A percentile compares a stretch with the other conserved stretches of the same genome.
phyloP scores from a whole-genome alignment of 2,113 vertebrate species.

The Cynoglossus semilaevis region DNA sequence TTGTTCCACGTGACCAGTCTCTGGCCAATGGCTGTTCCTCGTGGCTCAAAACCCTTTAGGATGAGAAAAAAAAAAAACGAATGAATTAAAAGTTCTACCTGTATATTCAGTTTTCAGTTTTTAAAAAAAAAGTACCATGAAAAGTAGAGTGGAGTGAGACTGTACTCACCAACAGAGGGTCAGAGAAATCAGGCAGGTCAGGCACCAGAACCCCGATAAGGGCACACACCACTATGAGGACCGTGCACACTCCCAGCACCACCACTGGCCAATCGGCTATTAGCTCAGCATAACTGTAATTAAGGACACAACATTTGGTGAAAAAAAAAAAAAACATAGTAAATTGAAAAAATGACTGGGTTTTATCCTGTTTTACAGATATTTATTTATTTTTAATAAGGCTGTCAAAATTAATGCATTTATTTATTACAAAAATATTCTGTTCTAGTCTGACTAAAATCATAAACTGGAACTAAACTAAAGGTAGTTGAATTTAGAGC shows the following conservation, averaged over 20 bases:
- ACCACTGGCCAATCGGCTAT: constrained; percentile 98
- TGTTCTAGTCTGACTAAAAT: too few relatives aligned
- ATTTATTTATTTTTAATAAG: too few relatives aligned
- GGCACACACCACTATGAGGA: constrained; percentile 92
- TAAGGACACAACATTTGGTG: not conserved
- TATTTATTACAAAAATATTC: too few relatives aligned
- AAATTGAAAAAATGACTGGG: not conserved
- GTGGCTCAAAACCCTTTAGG: constrained; percentile 91
- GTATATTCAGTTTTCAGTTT: too few relatives aligned
- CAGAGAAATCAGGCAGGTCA: constrained; percentile 95
- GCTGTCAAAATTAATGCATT: too few relatives aligned
- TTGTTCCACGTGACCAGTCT: constrained; percentile 98
- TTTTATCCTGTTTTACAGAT: too few relatives aligned
- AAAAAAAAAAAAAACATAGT: not conserved
- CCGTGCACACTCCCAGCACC: constrained; percentile 92
- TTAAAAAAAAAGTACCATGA: too few relatives aligned
- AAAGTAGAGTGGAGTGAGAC: not conserved
- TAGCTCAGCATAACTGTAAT: constrained; percentile 87
- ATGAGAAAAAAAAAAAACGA: not conserved
- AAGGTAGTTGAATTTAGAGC: too few relatives aligned
- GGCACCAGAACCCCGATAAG: constrained; percentile 92
- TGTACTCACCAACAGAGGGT: constrained; percentile 89
- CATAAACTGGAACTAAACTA: too few relatives aligned
- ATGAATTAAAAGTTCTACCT: not conserved
- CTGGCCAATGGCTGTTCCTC: constrained; percentile 95